phyloP scores from a whole-genome alignment of 2,888 invertebrate species.

The Ormyrus nitidulus region DNA sequence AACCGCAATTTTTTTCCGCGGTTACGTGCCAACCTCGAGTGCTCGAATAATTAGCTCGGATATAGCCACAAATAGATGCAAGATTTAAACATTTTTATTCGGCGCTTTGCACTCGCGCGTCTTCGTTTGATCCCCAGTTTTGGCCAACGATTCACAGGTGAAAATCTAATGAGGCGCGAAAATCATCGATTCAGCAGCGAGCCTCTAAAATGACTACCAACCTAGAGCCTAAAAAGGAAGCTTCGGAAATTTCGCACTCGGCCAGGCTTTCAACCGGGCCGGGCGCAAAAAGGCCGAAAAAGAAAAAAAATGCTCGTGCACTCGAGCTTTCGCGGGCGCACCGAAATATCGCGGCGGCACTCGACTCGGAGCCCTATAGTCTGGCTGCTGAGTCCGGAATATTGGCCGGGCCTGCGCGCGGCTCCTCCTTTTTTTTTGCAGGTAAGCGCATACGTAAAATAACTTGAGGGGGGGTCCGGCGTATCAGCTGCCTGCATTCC shows the following conservation, averaged over 20 bases:
- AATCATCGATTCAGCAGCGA: too few species aligned
- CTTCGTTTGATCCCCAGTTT: too few species aligned
- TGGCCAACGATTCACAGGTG: too few species aligned
- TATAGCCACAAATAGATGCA: too few species aligned
- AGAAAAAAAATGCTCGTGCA: neutral
- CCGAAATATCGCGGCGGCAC: conserved; percentile 32
- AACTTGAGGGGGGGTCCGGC: conserved; percentile 30
- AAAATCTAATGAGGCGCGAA: too few species aligned
- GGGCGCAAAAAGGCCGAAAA: neutral
- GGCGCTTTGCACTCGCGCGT: too few species aligned
- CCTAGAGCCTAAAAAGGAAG: too few species aligned
- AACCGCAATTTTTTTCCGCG: neutral
- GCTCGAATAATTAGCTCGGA: neutral
- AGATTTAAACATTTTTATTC: too few species aligned
- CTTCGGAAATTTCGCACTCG: too few species aligned
- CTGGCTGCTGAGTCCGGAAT: conserved; percentile 38
- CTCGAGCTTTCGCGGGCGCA: conserved; percentile 20
- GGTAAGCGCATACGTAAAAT: conserved; percentile 43
- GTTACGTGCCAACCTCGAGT: conserved; percentile 4
- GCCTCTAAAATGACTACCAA: too few species aligned
- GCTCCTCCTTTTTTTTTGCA: neutral
- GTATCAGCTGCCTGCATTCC: conserved; percentile 13
- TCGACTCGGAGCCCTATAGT: conserved; percentile 4
- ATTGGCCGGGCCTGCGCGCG: conserved; percentile 4
- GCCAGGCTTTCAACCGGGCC: too few species aligned